Conservation (phyloP, 2,113 vertebrate genomes). For the Carassius gibelio region DNA sequence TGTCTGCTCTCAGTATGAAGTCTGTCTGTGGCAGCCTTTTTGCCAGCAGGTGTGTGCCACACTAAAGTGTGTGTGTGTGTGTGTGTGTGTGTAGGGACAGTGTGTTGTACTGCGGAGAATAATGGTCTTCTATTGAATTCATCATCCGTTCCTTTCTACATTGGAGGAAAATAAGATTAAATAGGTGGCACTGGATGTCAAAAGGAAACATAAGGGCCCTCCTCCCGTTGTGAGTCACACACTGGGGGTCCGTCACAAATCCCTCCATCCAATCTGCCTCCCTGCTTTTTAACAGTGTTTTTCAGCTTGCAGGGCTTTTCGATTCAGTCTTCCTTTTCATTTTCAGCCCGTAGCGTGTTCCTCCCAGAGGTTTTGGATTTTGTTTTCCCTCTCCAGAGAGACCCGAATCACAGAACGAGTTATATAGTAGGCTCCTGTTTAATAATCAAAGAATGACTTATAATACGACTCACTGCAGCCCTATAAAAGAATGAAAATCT, state of each 20-base stretch:
- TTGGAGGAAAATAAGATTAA: conserved; percentile 31
- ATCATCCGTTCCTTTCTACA: conserved; percentile 22
- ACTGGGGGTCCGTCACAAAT: conserved; percentile 28
- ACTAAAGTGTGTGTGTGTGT: background rate
- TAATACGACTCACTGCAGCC: background rate
- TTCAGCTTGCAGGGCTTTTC: background rate
- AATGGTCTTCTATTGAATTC: conserved; percentile 34
- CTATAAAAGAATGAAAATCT: background rate
- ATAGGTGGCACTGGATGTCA: conserved; percentile 28
- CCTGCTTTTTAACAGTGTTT: background rate
- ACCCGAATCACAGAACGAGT: background rate
- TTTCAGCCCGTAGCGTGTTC: conserved; percentile 2
- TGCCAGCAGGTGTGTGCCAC: conserved; percentile 37
- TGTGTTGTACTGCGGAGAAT: background rate
- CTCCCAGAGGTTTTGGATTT: conserved; percentile 19
- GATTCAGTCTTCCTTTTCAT: conserved; percentile 11
- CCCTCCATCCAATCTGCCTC: conserved; percentile 17
- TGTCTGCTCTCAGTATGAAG: conserved; percentile 11
- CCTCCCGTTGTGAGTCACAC: conserved; percentile 32
- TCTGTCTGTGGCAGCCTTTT: conserved; percentile 10
- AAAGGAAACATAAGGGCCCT: conserved; percentile 41
- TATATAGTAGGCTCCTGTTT: background rate
- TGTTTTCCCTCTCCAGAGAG: background rate
- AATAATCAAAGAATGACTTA: background rate
- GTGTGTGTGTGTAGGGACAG: background rate